Percentiles rank a stretch among this genome's conserved stretches.
Conservation (phyloP, 1,140 invertebrate genomes). For the Camponotus floridanus region DNA sequence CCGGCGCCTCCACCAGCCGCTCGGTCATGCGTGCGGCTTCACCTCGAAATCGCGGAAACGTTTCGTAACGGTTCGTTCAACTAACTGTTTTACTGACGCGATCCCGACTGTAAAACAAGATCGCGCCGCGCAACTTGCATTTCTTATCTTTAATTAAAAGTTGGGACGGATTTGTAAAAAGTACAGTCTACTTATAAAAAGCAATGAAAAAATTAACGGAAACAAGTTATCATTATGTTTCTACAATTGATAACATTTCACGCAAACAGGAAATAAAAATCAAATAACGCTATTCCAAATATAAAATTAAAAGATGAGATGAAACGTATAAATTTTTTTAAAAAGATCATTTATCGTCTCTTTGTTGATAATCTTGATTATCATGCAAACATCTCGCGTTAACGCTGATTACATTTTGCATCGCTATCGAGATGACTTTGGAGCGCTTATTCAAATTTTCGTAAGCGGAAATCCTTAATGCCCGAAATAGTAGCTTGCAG, state of each 20-base stretch:
- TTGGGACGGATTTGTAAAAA: not conserved
- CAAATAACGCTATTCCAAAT: not conserved
- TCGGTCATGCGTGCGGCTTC: conserved; percentile 71
- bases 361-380: not conserved
- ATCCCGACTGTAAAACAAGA: conserved; percentile 44
- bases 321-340: not conserved
- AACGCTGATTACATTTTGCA: not conserved
- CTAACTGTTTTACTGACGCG: conserved; percentile 63
- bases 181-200: not conserved
- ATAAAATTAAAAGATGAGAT: not conserved
- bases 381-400: not conserved
- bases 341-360: not conserved
- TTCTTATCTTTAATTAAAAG: conserved; percentile 30
- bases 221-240: not conserved
- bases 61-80: conserved; percentile 66
- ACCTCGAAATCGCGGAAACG: conserved; percentile 70
- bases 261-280: not conserved
- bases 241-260: not conserved
- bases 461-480: conserved; percentile 40
- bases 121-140: not conserved
- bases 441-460: conserved; percentile 35
- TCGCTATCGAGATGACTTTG: not conserved
- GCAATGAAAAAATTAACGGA: not conserved
- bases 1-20: conserved; percentile 66
- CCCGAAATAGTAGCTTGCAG: conserved; percentile 35